phyloP scores from a whole-genome alignment of 2,797 vertebrate species.

The Todus mexicanus region DNA sequence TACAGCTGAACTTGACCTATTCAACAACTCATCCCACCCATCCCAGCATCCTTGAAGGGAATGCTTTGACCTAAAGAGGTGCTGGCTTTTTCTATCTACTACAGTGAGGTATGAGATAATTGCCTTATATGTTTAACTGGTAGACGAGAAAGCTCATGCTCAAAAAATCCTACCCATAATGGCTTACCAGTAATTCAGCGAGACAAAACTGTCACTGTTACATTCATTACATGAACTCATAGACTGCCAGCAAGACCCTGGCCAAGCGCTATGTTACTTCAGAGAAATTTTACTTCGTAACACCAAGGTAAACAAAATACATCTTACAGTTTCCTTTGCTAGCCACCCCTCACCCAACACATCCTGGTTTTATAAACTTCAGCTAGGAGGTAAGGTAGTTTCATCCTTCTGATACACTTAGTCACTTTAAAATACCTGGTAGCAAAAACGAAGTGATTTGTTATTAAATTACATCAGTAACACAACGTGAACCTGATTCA shows the following conservation, averaged over 20 bases:
- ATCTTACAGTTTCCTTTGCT: neutral
- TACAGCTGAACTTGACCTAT: neutral
- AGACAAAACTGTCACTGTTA: neutral
- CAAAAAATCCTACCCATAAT: neutral
- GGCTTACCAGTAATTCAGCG: neutral
- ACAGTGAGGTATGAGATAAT: neutral
- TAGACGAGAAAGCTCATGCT: constrained; percentile 23
- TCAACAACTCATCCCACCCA: neutral
- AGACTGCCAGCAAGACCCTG: neutral
- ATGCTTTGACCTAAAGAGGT: constrained; percentile 23
- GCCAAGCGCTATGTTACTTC: neutral
- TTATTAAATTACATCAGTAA: neutral
- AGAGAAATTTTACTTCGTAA: neutral
- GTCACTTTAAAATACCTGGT: neutral
- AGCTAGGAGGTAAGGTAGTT: constrained; percentile 53
- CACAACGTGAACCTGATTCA: neutral
- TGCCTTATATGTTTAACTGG: constrained; percentile 34
- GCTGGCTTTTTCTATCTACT: neutral
- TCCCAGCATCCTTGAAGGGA: neutral
- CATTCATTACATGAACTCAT: neutral
- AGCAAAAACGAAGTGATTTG: neutral
- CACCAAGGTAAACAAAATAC: neutral
- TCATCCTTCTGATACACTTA: neutral
- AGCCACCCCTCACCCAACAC: constrained; percentile 42
- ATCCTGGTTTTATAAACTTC: constrained; percentile 62